Evolutionary conservation across 2,113 vertebrate genomes (phyloP).

Genomic region (Chaetodon trifascialis): DNA sequence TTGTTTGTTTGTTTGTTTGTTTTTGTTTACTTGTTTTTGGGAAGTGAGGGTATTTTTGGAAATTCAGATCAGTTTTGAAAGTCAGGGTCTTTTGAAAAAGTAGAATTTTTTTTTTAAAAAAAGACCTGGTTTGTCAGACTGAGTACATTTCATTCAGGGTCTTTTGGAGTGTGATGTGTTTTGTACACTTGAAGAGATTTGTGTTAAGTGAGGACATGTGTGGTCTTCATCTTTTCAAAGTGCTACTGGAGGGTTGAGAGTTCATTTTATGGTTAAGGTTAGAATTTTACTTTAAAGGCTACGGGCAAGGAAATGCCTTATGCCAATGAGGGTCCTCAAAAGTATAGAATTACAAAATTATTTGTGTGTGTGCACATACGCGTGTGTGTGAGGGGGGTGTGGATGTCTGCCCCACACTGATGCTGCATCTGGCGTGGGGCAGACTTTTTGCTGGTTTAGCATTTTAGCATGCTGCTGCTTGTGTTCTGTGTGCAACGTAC

Average conservation of each 20-base stretch:
- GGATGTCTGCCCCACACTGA: constrained; percentile 1
- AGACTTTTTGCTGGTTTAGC: constrained; percentile 68
- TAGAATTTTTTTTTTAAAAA: not conserved
- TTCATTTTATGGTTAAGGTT: no score
- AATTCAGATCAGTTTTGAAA: not conserved
- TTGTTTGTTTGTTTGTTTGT: no score
- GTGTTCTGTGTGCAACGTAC: constrained; percentile 9
- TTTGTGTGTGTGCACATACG: constrained; percentile 8
- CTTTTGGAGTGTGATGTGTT: not conserved
- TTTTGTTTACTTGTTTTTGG: no score
- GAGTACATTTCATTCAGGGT: not conserved
- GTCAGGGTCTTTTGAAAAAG: not conserved
- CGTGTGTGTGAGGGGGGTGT: not conserved
- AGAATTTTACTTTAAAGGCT: not conserved
- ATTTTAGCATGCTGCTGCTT: constrained; percentile 60
- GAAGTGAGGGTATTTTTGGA: not conserved
- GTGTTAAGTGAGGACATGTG: not conserved
- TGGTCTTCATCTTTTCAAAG: not conserved
- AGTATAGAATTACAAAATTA: not conserved
- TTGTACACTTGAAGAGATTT: not conserved
- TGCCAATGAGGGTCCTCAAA: not conserved
- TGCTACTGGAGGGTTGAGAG: no score
- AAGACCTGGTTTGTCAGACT: not conserved
- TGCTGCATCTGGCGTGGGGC: constrained; percentile 63
- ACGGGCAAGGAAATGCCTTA: not conserved